Evolutionary conservation across 2,888 invertebrate species (phyloP), one percentile per base, ranked within the genome.

Genomic region (Nymphalis polychloros): DNA sequence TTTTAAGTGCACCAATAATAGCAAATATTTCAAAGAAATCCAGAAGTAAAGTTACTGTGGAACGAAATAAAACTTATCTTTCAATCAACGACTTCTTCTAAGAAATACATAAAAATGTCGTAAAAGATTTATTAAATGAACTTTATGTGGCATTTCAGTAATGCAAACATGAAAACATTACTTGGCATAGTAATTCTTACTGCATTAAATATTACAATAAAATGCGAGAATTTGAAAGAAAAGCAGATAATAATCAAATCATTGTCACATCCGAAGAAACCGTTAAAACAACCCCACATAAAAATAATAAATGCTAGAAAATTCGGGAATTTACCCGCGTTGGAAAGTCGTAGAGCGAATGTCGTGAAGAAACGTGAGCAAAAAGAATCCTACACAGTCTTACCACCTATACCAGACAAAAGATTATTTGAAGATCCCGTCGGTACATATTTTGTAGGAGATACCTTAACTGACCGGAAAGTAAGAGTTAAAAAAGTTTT

Each of bases 401-500:
- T 87, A 49, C 81, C 85, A 20, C 59, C 75, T 0, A 68, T 81
- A 1, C 72, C 50, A 13, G 60, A 67, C 8, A 68, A 55, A 47
- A 61, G 55, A 73, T 20, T 72, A 67, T 5, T 62, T 0, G 71
- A 74, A 27, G 71, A 81, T 0, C 84, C 85, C 0, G 82, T 85
- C 2, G 88, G 84, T 53, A 81, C 80, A 0, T 81, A 80, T 63
- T 86, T 87, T 52, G 79, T 81, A 6, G 47, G 75, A 3, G 79
- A 80, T 2, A 66, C 72, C 3, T 47, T 50, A 7, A 47, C 46
- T 2, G 77, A 81, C 6, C 74, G 76, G 46, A 86, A 82, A 59
- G 31, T 75, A 0, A 81, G 85, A 67, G 80, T 85, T 0, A 87
- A 88, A 69, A 90, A 74, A 55, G 69, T 70, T n/a, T 76, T 78